Evolutionary conservation across 2,797 vertebrate species (phyloP), one percentile per base, ranked within the genome.

Genomic region (Fratercula arctica): DNA sequence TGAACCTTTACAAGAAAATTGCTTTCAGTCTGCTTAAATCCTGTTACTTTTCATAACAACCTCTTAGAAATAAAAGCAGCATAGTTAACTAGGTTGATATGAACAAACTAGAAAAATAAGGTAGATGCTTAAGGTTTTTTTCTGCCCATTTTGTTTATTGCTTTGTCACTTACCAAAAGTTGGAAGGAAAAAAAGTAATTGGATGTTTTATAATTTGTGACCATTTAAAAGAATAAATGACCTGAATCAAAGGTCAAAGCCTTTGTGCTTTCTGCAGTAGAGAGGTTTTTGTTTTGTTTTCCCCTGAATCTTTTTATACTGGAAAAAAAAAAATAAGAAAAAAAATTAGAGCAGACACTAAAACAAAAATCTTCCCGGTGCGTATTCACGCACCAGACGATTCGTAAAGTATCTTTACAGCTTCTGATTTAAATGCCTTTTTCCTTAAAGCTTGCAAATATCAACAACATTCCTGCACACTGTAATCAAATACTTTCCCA

Each of bases 401-500:
- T 13, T 92, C 84, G n/a, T 3, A 76, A 82, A 21, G 51, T 31
- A 43, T 54, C 80, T 54, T 67, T 33, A 13, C 72, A 28, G 37
- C 79, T 93, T 53, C 69, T 79, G 64, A 73, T 72, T 79, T 69
- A 74, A 92, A 95, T 5, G 59, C 67, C 53, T 85, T 83, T 93
- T 85, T 80, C 88, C 93, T 94, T 79, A 54, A 92, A 95, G 85
- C 95, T 94, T 39, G 94, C 94, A 97, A 97, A 97, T 98, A 98
- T 97, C 98, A 98, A 98, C 98, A 98, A 97, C 96, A 97, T 97
- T 98, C 98, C 98, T 96, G 97, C 92, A 51, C 97, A 98, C 98
- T 98, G 98, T 99, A 99, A 99, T 97, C 98, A 98, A 99, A 98
- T 98, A 98, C 98, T 98, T 98, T 98, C 90, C 95, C 98, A 93